Conservation (phyloP, 2,113 vertebrate genomes). For the Isurus oxyrinchus region DNA sequence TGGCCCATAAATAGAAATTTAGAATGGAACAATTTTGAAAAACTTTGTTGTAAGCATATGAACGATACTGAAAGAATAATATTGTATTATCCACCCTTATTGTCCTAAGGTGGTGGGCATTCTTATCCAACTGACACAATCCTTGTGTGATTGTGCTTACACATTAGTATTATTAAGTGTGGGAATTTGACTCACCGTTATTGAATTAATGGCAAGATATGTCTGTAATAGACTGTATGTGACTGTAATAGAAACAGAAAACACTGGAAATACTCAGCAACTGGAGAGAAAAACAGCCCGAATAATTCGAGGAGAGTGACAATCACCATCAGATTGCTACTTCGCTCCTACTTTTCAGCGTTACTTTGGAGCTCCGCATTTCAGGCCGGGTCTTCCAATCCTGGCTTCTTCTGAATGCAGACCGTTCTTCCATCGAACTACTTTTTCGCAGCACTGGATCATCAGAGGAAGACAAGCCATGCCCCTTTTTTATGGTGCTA, state of each 20-base stretch:
- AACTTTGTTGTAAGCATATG: background rate
- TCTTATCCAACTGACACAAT: background rate
- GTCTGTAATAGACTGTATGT: background rate
- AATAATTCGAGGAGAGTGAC: too few relatives aligned
- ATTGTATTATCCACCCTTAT: background rate
- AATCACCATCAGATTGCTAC: too few relatives aligned
- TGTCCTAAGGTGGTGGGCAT: background rate
- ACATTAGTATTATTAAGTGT: background rate
- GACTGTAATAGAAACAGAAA: background rate
- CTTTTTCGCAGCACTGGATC: too few relatives aligned
- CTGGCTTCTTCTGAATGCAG: too few relatives aligned
- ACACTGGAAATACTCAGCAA: background rate
- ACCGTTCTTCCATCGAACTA: too few relatives aligned
- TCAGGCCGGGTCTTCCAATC: too few relatives aligned
- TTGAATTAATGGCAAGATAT: background rate
- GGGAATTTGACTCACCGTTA: background rate
- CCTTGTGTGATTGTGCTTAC: background rate
- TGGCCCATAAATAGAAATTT: background rate
- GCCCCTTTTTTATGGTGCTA: too few relatives aligned
- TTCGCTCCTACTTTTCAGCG: too few relatives aligned
- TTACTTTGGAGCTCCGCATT: too few relatives aligned
- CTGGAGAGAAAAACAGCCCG: background rate
- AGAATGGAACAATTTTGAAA: background rate
- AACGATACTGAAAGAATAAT: background rate
- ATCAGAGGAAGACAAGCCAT: too few relatives aligned